Evolutionary conservation across 2,113 vertebrate genomes (phyloP), one percentile per base, ranked within the genome.

Genomic region (Apteryx owenii): DNA sequence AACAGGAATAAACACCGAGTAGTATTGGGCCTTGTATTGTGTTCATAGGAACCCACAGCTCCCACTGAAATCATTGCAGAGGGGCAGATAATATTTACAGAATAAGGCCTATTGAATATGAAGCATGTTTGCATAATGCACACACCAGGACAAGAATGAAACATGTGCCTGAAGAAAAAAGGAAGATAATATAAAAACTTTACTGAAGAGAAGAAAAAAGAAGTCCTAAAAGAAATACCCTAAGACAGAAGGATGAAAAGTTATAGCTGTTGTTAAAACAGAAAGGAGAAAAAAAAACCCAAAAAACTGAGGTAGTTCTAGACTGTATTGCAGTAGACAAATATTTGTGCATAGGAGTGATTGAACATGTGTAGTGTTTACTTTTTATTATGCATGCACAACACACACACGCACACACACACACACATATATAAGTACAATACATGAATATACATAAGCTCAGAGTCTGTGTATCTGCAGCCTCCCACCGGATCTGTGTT

Each of bases 361-460:
- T 36, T 80, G 51, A 53, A 76, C 3, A 5, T 15, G 28, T 40
- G 46, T 48, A 19, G 18, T 48, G 21, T 56, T 85, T 78, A 42
- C 18, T 51, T 71, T 44, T 76, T 68, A 12, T 78, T 54, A 10
- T 5, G 9, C 19, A 29, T 46, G 28, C 36, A 51, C 50, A 88
- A 14, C 48, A 64, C 40, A 17, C n/a, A 46, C 44, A 64, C 40
- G 14, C n/a, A 44, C 42, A 44, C 42, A 44, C 42, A 42, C 42
- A 44, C 12, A 44, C 42, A 44, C 42, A 44, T 44, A 64, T 2
- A 31, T 10, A 9, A 2, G 4, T 36, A 36, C 48, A 61, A 40
- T 12, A 22, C 50, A 9, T 46, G 4, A 0, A 9, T 4, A 51
- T 7, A n/a, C 28, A 5, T 3, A 29, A 60, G n/a, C 48, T 83